Conservation (phyloP, 1,140 invertebrate species). For the Berghia stephanieae region DNA sequence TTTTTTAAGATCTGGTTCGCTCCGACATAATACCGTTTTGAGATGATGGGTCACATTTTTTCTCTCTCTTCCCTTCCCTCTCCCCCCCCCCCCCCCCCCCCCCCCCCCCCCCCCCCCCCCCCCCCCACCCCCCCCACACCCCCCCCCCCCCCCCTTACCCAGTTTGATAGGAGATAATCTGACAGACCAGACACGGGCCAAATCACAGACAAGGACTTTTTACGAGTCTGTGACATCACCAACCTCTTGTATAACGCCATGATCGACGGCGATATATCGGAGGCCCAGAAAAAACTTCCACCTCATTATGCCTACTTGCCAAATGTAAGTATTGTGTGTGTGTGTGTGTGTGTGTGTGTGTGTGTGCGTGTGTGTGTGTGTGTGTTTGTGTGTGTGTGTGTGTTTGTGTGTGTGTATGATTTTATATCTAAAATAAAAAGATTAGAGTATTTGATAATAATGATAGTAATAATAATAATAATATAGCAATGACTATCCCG, state of each 20-base stretch:
- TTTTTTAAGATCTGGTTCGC: too few species aligned
- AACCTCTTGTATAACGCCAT: conserved; percentile 28
- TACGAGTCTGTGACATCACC: conserved; percentile 17
- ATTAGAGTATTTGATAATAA: too few species aligned
- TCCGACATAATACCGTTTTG: too few species aligned
- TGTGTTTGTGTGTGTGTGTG: too few species aligned
- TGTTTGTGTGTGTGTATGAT: too few species aligned
- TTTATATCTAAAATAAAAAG: not conserved
- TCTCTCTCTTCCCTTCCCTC: too few species aligned
- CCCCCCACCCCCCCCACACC: too few species aligned
- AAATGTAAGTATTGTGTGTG: conserved; percentile 17
- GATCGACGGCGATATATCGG: conserved; percentile 26
- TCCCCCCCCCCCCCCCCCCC: too few species aligned
- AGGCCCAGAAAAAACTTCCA: conserved; percentile 23
- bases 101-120: too few species aligned
- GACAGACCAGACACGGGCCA: conserved; percentile 30
- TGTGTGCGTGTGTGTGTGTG: too few species aligned
- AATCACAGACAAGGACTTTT: conserved; percentile 32
- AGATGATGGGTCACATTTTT: too few species aligned
- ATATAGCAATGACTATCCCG: too few species aligned
- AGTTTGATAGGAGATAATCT: conserved; percentile 34
- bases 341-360: conserved; percentile 4
- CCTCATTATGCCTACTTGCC: conserved; percentile 40
- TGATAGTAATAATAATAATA: not conserved
- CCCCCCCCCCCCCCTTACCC: not conserved